phyloP scores from a whole-genome alignment of 2,113 vertebrate genomes.

The Hippotragus niger region DNA sequence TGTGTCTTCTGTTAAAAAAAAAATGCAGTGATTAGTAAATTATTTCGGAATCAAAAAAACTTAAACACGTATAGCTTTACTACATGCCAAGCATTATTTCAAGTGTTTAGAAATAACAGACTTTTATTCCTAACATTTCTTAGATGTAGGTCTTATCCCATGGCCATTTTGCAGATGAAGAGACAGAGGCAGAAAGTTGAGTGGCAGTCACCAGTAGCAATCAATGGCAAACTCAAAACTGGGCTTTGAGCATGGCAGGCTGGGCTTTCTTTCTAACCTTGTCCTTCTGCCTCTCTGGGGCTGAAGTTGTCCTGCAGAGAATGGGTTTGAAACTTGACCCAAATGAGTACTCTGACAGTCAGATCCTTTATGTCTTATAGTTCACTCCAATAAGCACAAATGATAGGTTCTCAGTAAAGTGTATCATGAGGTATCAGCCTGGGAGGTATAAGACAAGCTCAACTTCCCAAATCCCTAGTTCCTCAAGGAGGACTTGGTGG shows the following conservation, averaged over 20 bases:
- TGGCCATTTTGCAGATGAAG: not conserved
- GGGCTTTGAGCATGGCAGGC: not conserved
- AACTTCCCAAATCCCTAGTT: not conserved
- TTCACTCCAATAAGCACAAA: not conserved
- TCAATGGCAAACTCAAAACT: too few relatives aligned
- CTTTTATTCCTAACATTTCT: not conserved
- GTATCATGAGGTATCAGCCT: not conserved
- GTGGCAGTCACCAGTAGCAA: too few relatives aligned
- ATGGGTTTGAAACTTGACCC: not conserved
- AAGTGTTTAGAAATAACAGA: not conserved
- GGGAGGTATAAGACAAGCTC: not conserved
- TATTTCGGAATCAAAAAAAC: not conserved
- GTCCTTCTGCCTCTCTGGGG: not conserved
- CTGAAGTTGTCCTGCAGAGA: too few relatives aligned
- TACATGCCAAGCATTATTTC: not conserved
- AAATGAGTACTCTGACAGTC: not conserved
- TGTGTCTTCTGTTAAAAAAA: not conserved
- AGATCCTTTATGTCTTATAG: not conserved
- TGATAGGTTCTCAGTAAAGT: not conserved
- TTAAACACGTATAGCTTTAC: not conserved
- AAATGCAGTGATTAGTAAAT: not conserved
- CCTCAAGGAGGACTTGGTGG: not conserved
- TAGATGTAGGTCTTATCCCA: not conserved
- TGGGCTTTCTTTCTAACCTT: not conserved
- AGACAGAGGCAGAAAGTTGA: not conserved